Conservation (phyloP, 2,113 vertebrate species). For the Coracopsis vasa region DNA sequence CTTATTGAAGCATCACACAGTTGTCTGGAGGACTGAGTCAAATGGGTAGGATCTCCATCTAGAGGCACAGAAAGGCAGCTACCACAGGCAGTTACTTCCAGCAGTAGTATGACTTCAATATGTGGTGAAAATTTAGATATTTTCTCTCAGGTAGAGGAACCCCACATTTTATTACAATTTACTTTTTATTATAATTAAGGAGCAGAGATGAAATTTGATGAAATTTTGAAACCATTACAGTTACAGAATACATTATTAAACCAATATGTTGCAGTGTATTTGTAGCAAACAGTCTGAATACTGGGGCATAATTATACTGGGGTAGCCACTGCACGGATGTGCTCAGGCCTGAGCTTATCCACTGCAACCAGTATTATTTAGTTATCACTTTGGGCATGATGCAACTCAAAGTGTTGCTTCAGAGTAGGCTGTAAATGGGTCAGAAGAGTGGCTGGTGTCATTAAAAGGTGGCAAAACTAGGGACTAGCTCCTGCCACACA, state of each 20-base stretch:
- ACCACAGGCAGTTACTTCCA: background rate
- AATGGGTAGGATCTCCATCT: conserved; percentile 56
- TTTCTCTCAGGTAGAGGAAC: background rate
- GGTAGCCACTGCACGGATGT: background rate
- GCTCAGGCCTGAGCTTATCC: background rate
- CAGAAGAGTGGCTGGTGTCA: background rate
- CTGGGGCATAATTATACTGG: background rate
- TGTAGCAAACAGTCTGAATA: background rate
- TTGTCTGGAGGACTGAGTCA: background rate
- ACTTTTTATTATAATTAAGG: background rate
- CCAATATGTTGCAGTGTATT: background rate
- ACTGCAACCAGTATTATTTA: background rate
- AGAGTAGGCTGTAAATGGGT: background rate
- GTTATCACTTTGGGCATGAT: background rate
- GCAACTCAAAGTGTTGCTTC: background rate
- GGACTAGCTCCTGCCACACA: background rate
- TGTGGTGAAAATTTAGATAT: background rate
- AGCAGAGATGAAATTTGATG: background rate
- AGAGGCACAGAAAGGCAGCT: conserved; percentile 37
- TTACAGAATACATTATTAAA: background rate
- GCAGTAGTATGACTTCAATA: background rate
- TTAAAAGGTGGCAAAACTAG: background rate
- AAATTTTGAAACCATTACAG: background rate
- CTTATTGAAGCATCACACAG: background rate
- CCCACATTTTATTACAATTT: background rate